Percentiles rank a stretch among this genome's conserved stretches.
Evolutionary conservation across 2,113 vertebrate genomes (phyloP).

Genomic region (Petrocephalus zakoni): DNA sequence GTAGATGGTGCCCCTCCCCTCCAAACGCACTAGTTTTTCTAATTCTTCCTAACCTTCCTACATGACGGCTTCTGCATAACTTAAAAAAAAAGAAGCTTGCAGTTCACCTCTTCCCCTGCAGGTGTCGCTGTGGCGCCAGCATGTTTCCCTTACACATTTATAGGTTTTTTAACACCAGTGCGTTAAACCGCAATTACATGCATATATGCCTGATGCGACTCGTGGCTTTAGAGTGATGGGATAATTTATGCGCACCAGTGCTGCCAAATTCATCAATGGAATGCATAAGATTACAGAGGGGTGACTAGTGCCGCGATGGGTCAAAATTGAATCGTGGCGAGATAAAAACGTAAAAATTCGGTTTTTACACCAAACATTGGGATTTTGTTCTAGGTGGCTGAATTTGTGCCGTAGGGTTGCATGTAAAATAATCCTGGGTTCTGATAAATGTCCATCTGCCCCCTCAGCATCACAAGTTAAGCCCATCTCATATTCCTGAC

Average conservation of each 20-base stretch:
- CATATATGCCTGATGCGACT: constrained; percentile 25
- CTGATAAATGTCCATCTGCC: not conserved
- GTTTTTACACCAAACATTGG: not conserved
- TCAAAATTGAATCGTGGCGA: not conserved
- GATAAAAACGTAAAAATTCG: not conserved
- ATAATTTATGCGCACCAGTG: not conserved
- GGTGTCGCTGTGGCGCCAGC: constrained; percentile 31
- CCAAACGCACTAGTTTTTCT: constrained; percentile 7
- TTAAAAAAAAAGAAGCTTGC: not conserved
- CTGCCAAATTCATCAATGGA: not conserved
- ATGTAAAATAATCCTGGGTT: not conserved
- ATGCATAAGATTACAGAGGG: not conserved
- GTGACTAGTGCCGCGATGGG: not conserved
- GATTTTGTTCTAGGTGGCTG: not conserved
- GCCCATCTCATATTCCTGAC: constrained; percentile 31
- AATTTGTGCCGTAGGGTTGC: not conserved
- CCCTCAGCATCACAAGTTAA: not conserved
- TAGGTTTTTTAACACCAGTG: not conserved
- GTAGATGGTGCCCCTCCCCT: constrained; percentile 49
- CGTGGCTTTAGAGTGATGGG: not conserved
- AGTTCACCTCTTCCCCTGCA: constrained; percentile 2
- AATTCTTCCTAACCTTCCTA: constrained; percentile 40
- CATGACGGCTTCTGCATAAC: not conserved
- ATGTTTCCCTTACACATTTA: not conserved
- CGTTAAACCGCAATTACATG: not conserved